phyloP scores from a whole-genome alignment of 2,797 vertebrate genomes.

The Atherinosoma microstoma region DNA sequence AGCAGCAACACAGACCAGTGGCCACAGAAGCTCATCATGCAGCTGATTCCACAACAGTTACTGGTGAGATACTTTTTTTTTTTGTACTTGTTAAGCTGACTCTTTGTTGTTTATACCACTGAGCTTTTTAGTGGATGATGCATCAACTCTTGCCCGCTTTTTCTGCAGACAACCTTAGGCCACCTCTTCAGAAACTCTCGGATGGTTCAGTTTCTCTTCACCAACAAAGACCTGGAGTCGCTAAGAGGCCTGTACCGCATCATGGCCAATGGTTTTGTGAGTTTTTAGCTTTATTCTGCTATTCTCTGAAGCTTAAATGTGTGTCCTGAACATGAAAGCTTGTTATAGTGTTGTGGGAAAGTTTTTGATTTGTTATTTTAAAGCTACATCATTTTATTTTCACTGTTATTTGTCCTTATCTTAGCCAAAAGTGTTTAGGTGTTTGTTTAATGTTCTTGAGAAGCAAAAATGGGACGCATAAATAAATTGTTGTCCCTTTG shows the following conservation, averaged over 20 bases:
- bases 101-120: background rate
- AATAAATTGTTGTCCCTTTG: slow-evolving; percentile 30
- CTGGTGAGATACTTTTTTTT: slow-evolving; percentile 78
- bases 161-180: slow-evolving; percentile 88
- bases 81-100: background rate
- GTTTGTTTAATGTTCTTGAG: slow-evolving; percentile 27
- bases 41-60: slow-evolving; percentile 93
- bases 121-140: slow-evolving; percentile 20
- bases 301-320: background rate
- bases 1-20: slow-evolving; percentile 93
- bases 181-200: slow-evolving; percentile 93
- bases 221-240: slow-evolving; percentile 93
- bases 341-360: slow-evolving; percentile 38
- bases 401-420: slow-evolving; percentile 32
- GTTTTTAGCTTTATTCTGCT: slow-evolving; percentile 48
- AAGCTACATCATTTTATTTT: slow-evolving; percentile 10
- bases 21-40: slow-evolving; percentile 97
- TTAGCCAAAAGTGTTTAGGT: slow-evolving; percentile 15
- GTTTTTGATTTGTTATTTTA: slow-evolving; percentile 34
- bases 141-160: slow-evolving; percentile 24
- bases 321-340: background rate
- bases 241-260: slow-evolving; percentile 94
- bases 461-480: slow-evolving; percentile 36
- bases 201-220: slow-evolving; percentile 95
- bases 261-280: slow-evolving; percentile 94